Evolutionary conservation across 2,797 vertebrate genomes (phyloP), one percentile per base, ranked within the genome.

Genomic region (Phrynocephalus guinanensis): DNA sequence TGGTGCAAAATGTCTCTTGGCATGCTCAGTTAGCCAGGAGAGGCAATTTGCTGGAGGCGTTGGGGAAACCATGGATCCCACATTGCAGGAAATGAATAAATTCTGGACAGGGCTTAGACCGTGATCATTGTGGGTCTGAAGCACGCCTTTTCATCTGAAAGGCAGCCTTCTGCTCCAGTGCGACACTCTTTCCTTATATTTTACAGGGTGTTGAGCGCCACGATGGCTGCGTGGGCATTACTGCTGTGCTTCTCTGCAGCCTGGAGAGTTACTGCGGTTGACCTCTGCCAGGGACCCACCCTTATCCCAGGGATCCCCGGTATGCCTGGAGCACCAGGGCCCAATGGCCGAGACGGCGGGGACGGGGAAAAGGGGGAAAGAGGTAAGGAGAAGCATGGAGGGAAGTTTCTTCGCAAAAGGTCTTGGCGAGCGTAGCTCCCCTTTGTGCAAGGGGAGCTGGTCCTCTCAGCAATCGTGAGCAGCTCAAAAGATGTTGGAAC

Each of bases 311-410:
- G 97, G 28, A 96, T 85, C 67, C 96, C 96, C 0, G 97, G 97
- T 6, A 86, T 95, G 77, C 97, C 97, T 0, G 97, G 98, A 2
- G 1, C 90, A 5, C 97, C 97, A 9, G 97, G 97, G 60, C 24
- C 86, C 0, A 93, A 97, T 0, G 98, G 97, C 86, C 92, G 30
- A 50, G 97, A 97, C 0, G 98, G 97, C 18, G 44, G 5, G 3
- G 93, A 93, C 0, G 98, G 98, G 44, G 80, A 1, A 9, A 98
- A 97, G 84, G 98, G 98, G 0, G 96, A 97, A 0, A 94, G 2
- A 96, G 97, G 97, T 97, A 95, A 93, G 90, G 26, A 20, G 7
- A 56, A 7, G 24, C 20, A 26, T 1, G 2, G n/a, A 10, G 16
- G 6, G 1, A n/a, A 5, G 67, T 44, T 48, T 1, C 44, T 20